Conservation (phyloP, 2,797 vertebrate species). For the Pantherophis alleghaniensis region DNA sequence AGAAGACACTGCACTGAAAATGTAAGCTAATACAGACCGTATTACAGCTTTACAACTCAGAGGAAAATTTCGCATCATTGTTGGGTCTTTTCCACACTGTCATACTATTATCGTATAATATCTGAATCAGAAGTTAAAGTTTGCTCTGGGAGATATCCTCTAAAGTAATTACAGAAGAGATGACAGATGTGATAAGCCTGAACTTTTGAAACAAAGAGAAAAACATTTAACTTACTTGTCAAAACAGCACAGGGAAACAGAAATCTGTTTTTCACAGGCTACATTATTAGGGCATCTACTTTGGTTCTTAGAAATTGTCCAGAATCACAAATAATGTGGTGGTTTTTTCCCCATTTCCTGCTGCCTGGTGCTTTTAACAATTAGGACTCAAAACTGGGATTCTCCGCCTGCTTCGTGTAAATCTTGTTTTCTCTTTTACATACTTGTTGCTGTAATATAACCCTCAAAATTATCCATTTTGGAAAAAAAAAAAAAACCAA, state of each 20-base stretch:
- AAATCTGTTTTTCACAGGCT: background rate
- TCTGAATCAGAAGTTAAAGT: background rate
- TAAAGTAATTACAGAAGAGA: background rate
- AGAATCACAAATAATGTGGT: background rate
- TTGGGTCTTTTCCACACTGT: slow-evolving; percentile 31
- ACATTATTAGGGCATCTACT: background rate
- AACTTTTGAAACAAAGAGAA: slow-evolving; percentile 36
- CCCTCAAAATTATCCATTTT: background rate
- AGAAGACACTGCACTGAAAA: slow-evolving; percentile 31
- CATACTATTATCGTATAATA: slow-evolving; percentile 41
- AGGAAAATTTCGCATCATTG: slow-evolving; percentile 40
- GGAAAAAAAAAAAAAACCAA: too few species aligned
- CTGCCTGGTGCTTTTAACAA: background rate
- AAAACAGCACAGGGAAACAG: background rate
- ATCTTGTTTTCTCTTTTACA: background rate
- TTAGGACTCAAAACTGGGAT: background rate
- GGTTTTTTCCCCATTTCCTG: too few species aligned
- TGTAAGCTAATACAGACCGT: slow-evolving; percentile 35
- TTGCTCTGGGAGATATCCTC: background rate
- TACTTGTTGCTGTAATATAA: background rate
- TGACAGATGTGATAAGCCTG: slow-evolving; percentile 28
- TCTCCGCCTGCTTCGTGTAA: background rate
- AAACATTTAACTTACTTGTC: background rate
- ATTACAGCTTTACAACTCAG: background rate
- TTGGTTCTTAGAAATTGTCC: background rate